Conservation (phyloP, 2,797 vertebrate genomes). For the Enteromius radiatus region DNA sequence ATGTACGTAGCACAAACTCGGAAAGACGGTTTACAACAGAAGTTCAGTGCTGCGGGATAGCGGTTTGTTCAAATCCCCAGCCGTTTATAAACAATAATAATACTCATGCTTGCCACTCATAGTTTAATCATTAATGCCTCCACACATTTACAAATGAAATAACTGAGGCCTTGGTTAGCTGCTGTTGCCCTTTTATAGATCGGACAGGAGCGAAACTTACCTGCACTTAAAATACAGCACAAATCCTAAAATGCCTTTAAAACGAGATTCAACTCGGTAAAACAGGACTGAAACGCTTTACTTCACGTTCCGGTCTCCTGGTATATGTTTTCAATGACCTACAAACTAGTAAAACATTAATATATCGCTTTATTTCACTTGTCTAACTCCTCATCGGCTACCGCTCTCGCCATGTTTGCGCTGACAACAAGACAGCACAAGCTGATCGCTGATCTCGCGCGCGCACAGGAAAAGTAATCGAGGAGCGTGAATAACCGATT, state of each 20-base stretch:
- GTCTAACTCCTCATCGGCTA: not conserved
- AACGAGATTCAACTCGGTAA: not conserved
- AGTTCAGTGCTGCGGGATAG: not conserved
- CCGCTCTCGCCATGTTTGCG: constrained; percentile 43
- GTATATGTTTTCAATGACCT: not conserved
- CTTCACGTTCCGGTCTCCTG: not conserved
- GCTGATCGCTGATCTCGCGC: not conserved
- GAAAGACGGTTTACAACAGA: not conserved
- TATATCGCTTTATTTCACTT: constrained; percentile 11
- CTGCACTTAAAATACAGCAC: constrained; percentile 5
- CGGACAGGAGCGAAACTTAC: constrained; percentile 24
- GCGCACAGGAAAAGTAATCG: constrained; percentile 26
- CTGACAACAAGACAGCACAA: constrained; percentile 15
- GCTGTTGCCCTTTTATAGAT: not conserved
- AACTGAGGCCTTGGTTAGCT: not conserved
- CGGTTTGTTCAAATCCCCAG: not conserved
- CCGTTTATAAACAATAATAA: not conserved
- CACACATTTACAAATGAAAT: not conserved
- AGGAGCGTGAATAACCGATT: not conserved
- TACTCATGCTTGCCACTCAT: not conserved
- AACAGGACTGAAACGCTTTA: not conserved
- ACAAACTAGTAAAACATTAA: not conserved
- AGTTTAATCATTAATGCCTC: not conserved
- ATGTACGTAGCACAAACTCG: not conserved
- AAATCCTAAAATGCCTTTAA: not conserved